Conservation (phyloP, 2,113 vertebrate species). For the Caranx melampygus region DNA sequence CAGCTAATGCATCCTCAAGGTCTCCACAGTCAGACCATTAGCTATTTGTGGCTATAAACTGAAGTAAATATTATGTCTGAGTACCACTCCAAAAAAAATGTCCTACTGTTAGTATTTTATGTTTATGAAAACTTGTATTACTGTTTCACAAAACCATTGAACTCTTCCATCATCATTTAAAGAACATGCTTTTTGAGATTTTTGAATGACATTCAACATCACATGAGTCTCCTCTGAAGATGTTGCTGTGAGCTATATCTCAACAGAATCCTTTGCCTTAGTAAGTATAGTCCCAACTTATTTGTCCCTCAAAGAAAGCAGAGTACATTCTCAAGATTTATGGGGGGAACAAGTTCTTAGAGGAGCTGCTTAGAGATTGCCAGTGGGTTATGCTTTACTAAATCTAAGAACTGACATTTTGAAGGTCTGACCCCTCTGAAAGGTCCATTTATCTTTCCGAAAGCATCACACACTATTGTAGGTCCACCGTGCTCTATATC, state of each 20-base stretch:
- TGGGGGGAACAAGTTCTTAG: slow-evolving; percentile 50
- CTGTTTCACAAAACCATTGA: slow-evolving; percentile 1
- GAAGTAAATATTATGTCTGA: not conserved
- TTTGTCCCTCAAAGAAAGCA: slow-evolving; percentile 53
- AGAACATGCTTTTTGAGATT: not conserved
- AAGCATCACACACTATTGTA: slow-evolving; percentile 2
- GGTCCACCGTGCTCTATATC: slow-evolving; percentile 2
- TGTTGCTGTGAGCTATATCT: slow-evolving; percentile 35
- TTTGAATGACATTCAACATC: not conserved
- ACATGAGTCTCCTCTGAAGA: slow-evolving; percentile 6
- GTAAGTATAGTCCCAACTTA: slow-evolving; percentile 23
- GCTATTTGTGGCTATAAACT: not conserved
- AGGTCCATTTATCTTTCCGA: slow-evolving; percentile 63
- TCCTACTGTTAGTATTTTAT: too few relatives aligned
- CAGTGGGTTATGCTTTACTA: slow-evolving; percentile 55
- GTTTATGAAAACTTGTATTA: not conserved
- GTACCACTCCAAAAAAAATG: slow-evolving; percentile 9
- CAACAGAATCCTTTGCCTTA: slow-evolving; percentile 16
- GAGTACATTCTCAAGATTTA: slow-evolving; percentile 63
- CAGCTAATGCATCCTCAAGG: not conserved
- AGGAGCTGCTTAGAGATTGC: slow-evolving; percentile 57
- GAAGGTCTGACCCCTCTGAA: slow-evolving; percentile 65
- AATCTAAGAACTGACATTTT: slow-evolving; percentile 72
- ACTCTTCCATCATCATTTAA: not conserved
- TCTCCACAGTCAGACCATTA: not conserved